Evolutionary conservation across 2,797 vertebrate genomes (phyloP).

Genomic region (Babyrousa celebensis): DNA sequence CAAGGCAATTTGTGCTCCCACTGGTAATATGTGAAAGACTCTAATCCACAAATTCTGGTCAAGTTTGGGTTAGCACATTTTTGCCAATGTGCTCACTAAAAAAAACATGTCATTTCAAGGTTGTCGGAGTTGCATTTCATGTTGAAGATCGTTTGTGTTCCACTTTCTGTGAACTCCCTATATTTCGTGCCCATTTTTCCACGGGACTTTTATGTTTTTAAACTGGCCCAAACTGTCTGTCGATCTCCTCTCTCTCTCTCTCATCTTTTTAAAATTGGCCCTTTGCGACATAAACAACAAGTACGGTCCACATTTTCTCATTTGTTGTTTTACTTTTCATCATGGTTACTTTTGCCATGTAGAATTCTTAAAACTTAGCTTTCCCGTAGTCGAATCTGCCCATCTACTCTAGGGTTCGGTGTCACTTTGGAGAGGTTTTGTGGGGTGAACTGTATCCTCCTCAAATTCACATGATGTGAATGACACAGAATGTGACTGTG

Average conservation of each 20-base stretch:
- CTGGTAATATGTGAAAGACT: not conserved
- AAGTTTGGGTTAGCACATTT: too few relatives aligned
- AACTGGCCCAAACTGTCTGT: not conserved
- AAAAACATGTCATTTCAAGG: not conserved
- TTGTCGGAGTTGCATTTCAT: not conserved
- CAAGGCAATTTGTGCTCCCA: not conserved
- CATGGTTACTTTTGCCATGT: not conserved
- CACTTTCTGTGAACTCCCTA: not conserved
- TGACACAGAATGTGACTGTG: too few relatives aligned
- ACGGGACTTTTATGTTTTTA: not conserved
- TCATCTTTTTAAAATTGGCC: not conserved
- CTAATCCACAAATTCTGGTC: not conserved
- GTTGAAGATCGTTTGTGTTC: not conserved
- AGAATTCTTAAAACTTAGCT: not conserved
- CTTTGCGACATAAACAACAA: not conserved
- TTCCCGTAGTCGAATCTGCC: not conserved
- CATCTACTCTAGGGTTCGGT: not conserved
- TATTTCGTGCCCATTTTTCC: not conserved
- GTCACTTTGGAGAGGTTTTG: not conserved
- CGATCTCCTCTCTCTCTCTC: not conserved
- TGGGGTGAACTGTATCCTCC: not conserved
- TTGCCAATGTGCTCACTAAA: not conserved
- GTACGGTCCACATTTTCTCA: not conserved
- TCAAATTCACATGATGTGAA: not conserved
- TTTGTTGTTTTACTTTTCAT: not conserved